Base-by-base conservation (phyloP, 2,888 invertebrate species). In the Euplagia quadripunctaria region DNA sequence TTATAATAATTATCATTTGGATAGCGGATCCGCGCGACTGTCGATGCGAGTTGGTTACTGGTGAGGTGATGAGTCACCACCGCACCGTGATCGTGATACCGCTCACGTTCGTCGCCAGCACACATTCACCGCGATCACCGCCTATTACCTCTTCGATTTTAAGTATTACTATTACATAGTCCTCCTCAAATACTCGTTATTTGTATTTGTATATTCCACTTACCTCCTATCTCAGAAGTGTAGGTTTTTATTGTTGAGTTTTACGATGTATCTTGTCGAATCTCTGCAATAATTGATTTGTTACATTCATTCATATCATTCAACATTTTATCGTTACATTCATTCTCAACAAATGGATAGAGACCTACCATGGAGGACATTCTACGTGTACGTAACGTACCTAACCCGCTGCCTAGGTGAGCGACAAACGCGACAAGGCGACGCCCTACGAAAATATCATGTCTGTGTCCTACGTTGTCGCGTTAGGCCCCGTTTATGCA, bases 1-100 rank as follows among this genome's bases (percentile, higher is more conserved):
- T 89, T 89, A 90, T 82, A 85, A 87, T 90, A 89, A 89, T 31
- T 88, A 90, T 88, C 86, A 79, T 79, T 76, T 82, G 82, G 83
- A 84, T 86, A 88, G 86, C 85, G 85, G 86, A 89, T 87, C 86
- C 85, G 84, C 85, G 84, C 80, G 75, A 76, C 61, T 31, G 61
- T 46, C 77, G 79, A 79, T 83, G 82, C 77, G 76, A 78, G 82
- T 80, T 79, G 74, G 79, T 79, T 78, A 78, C 75, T 71, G 74
- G 80, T 89, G 88, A 88, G 81, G 75, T 71, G 74, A 79, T 90
- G 89, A 88, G 81, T 91, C 91, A 91, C 79, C 83, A 75, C 71
- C 70, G 71, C 83, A 75, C 71, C 70, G 71, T 74, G 85, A 84
- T 89, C 89, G 91, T 91, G 90, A 90, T 85, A 88, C 87, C 63